Percentiles rank a stretch among this genome's conserved stretches.
phyloP scores from a whole-genome alignment of 2,888 invertebrate species.

The Nineta flava region DNA sequence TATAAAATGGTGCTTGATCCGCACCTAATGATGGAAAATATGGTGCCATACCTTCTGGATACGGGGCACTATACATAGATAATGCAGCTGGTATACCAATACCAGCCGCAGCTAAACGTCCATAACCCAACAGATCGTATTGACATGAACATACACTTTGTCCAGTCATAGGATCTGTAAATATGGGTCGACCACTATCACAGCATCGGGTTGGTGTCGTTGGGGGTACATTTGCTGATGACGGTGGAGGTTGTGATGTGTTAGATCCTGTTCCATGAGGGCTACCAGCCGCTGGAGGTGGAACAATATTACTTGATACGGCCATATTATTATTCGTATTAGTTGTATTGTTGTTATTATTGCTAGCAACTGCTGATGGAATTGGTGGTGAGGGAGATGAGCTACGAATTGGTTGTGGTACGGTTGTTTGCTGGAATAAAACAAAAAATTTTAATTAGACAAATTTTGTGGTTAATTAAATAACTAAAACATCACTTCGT shows the following conservation, averaged over 20 bases:
- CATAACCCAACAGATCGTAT: conserved; percentile 76
- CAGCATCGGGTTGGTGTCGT: conserved; percentile 53
- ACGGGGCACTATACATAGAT: conserved; percentile 67
- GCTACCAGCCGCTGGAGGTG: conserved; percentile 33
- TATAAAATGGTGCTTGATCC: conserved; percentile 74
- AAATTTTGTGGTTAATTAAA: background rate
- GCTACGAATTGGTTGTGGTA: background rate
- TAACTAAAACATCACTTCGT: too few relatives aligned
- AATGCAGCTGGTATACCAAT: conserved; percentile 51
- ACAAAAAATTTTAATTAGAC: background rate
- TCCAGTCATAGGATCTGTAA: conserved; percentile 77
- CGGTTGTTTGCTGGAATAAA: background rate
- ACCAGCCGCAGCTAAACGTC: conserved; percentile 48
- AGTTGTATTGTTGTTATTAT: background rate
- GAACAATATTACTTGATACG: conserved; percentile 21
- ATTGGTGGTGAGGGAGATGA: background rate
- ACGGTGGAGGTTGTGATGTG: conserved; percentile 28
- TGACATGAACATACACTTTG: conserved; percentile 83
- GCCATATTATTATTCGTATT: background rate
- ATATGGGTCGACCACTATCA: conserved; percentile 81
- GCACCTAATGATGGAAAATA: conserved; percentile 73
- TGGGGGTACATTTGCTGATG: conserved; percentile 35
- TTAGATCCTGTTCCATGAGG: conserved; percentile 22
- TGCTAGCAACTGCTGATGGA: background rate
- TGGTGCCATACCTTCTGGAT: conserved; percentile 71